Evolutionary conservation across 30 jellyfish, hydroid and myxozoan genomes (phyloP), one percentile per base, ranked within the genome.

Genomic region (Nemopilema nomurai): DNA sequence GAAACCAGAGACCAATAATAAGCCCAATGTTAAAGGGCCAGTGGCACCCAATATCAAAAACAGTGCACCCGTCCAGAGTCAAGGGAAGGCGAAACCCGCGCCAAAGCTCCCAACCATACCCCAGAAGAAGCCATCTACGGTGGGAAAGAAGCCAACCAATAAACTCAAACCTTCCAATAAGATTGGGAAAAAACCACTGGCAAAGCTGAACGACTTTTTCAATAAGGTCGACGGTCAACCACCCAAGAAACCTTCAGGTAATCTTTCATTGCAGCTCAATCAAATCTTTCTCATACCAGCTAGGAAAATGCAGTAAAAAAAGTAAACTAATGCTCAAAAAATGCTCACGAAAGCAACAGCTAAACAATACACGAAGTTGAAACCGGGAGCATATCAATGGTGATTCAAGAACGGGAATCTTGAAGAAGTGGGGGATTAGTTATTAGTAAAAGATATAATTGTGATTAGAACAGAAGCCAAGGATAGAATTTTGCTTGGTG

Each of bases 181-280:
- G 3, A 68, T 67, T 26, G 67, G 49, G 66, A 84, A 84, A 68
- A 70, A 41, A 51, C 67, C 50, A 9, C 84, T 68, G 25, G 74
- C 53, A 18, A 29, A 53, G 1, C 28, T 86, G 72, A 76, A 62
- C 26, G 95, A 86, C 24, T 86, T 86, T 41, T 86, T 86, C 89
- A 86, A 77, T 24, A 67, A 76, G 21, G 73, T 69, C 16, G 72
- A 86, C 33, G 70, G 19, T 67, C 41, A 29, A 8, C 49, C 23
- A 22, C 69, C 49, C 49, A 23, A 53, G 0, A 85, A 75, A 64
- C 63, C 83, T 0, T 23, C 93, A 66, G 83, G 91, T 83, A 62
- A 80, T 18, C 33, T 3, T 72, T 13, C 8, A 7, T 3, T 7
- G 62, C 79, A 69, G 13, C 24, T 69, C 51, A 24, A n/a, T n/a